Percentiles rank a stretch among this genome's conserved stretches.
Conservation (phyloP, 1,140 invertebrate species). For the Schlechtendalia chinensis region DNA sequence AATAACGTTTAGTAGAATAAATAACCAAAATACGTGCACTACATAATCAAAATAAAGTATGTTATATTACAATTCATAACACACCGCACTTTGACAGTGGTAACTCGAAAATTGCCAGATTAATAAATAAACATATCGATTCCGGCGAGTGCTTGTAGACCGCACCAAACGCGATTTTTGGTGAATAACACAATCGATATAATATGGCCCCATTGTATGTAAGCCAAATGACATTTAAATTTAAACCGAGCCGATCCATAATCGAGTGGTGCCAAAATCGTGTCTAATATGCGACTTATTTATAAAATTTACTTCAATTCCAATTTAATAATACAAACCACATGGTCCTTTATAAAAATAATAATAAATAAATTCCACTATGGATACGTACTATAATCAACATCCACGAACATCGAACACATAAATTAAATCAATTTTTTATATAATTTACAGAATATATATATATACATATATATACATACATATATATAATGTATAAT, state of each 20-base stretch:
- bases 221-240: constrained; percentile 43
- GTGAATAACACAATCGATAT: constrained; percentile 32
- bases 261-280: constrained; percentile 43
- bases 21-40: not conserved
- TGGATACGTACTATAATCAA: not conserved
- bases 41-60: not conserved
- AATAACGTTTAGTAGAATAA: not conserved
- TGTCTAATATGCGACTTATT: constrained; percentile 44
- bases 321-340: constrained; percentile 17
- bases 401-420: not conserved
- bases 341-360: not conserved
- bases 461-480: not conserved
- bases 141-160: not conserved
- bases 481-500: not conserved
- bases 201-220: not conserved
- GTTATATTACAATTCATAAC: not conserved
- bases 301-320: constrained; percentile 40
- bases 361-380: not conserved
- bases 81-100: not conserved
- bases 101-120: not conserved
- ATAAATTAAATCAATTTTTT: not conserved
- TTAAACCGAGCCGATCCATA: constrained; percentile 31
- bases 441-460: not conserved
- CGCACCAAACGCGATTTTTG: not conserved
- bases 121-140: not conserved